Percentiles rank a stretch among this genome's conserved stretches.
phyloP scores from a whole-genome alignment of 2,888 invertebrate genomes.

The Spodoptera littoralis region DNA sequence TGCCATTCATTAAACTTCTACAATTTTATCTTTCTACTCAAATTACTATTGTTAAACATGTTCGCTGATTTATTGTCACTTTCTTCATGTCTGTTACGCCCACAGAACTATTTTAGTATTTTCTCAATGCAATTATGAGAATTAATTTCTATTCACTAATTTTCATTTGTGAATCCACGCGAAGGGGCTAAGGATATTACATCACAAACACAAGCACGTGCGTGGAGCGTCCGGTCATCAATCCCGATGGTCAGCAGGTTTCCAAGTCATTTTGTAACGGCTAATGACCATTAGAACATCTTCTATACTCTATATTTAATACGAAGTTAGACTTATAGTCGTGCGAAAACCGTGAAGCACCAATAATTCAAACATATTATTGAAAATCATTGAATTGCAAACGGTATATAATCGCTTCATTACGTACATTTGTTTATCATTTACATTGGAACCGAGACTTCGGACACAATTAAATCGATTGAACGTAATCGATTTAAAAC shows the following conservation, averaged over 20 bases:
- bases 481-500: conserved; percentile 56
- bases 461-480: conserved; percentile 48
- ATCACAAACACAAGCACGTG: conserved; percentile 37
- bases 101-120: too few relatives aligned
- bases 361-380: neutral
- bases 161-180: conserved; percentile 15
- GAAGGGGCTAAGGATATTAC: conserved; percentile 13
- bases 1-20: conserved; percentile 17
- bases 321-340: too few relatives aligned
- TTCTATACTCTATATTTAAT: too few relatives aligned
- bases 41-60: too few relatives aligned
- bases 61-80: too few relatives aligned
- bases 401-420: conserved; percentile 32
- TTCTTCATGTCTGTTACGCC: too few relatives aligned
- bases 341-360: neutral
- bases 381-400: conserved; percentile 20
- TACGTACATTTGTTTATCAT: conserved; percentile 35
- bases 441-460: conserved; percentile 21
- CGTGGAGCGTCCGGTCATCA: conserved; percentile 28
- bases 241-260: neutral
- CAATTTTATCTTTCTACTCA: conserved; percentile 2
- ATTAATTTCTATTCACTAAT: too few relatives aligned
- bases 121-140: too few relatives aligned
- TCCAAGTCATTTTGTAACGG: conserved; percentile 25
- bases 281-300: neutral